Conservation (phyloP, 2,888 invertebrate species). For the Drosophila pseudotalamancana region DNA sequence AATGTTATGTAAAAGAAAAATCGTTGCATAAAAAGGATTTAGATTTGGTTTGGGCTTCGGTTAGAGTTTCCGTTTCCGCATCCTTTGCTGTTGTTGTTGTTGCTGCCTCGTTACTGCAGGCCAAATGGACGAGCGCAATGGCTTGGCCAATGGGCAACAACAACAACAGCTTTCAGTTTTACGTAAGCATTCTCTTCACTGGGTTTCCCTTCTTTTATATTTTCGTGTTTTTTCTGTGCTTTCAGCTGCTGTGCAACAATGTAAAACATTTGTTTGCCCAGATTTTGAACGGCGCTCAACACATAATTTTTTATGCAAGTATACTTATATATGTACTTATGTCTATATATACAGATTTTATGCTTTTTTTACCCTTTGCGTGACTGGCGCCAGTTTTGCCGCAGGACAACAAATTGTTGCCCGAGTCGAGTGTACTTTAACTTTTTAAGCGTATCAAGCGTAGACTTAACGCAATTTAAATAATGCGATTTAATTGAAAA, state of each 20-base stretch:
- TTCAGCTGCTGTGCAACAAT: constrained; percentile 57
- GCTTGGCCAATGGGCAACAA: constrained; percentile 43
- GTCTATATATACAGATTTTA: constrained; percentile 6
- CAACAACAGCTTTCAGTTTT: constrained; percentile 31
- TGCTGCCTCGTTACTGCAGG: constrained; percentile 61
- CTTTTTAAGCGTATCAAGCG: not conserved
- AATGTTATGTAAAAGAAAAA: constrained; percentile 42
- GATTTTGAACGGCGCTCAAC: constrained; percentile 56
- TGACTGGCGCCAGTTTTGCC: constrained; percentile 43
- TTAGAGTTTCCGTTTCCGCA: constrained; percentile 15
- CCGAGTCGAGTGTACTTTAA: constrained; percentile 4
- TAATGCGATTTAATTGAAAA: constrained; percentile 8
- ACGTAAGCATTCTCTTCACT: constrained; percentile 29
- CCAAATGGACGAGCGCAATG: constrained; percentile 35
- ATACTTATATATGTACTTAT: constrained; percentile 21
- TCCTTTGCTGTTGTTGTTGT: constrained; percentile 29
- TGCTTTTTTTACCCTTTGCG: constrained; percentile 27
- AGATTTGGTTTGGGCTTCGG: constrained; percentile 43
- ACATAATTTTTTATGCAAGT: constrained; percentile 54
- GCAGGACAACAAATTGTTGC: constrained; percentile 47
- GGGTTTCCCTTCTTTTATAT: not conserved
- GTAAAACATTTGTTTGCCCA: constrained; percentile 76
- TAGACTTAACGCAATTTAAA: not conserved
- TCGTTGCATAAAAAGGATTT: constrained; percentile 68
- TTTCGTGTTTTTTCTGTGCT: constrained; percentile 3